Percentiles rank a stretch among this genome's conserved stretches.
phyloP scores from a whole-genome alignment of 2,888 invertebrate genomes.

The Hyposoter dolosus region DNA sequence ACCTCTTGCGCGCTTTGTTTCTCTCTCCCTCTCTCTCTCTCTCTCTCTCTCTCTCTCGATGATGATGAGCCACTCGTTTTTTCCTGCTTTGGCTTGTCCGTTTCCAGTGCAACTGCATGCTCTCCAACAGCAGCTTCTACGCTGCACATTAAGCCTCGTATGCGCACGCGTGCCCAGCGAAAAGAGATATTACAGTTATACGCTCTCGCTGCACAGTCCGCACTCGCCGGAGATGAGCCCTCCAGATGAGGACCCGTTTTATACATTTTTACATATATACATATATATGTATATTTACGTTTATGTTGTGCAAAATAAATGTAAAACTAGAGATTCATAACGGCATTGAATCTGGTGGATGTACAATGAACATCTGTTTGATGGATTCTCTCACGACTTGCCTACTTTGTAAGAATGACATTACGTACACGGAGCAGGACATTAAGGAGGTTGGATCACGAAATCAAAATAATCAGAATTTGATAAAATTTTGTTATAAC shows the following conservation, averaged over 20 bases:
- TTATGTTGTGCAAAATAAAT: not conserved
- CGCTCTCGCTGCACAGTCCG: slow-evolving; percentile 68
- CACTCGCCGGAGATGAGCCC: slow-evolving; percentile 69
- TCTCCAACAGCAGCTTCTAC: slow-evolving; percentile 33
- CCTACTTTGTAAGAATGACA: slow-evolving; percentile 37
- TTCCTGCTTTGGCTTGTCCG: slow-evolving; percentile 19
- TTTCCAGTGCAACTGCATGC: slow-evolving; percentile 50
- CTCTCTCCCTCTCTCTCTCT: slow-evolving; percentile 45
- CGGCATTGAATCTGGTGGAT: slow-evolving; percentile 76
- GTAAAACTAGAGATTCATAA: slow-evolving; percentile 81
- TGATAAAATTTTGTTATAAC: too few relatives aligned
- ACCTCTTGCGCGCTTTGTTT: slow-evolving; percentile 31
- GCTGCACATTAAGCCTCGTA: slow-evolving; percentile 64
- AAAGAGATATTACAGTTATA: slow-evolving; percentile 80
- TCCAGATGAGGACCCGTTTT: slow-evolving; percentile 78
- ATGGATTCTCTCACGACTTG: slow-evolving; percentile 45
- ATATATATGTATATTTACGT: slow-evolving; percentile 3
- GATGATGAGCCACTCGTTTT: slow-evolving; percentile 24
- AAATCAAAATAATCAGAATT: too few relatives aligned
- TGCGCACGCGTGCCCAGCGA: slow-evolving; percentile 69
- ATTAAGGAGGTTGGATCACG: too few relatives aligned
- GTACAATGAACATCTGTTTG: slow-evolving; percentile 72
- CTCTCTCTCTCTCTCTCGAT: slow-evolving; percentile 27
- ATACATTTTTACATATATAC: slow-evolving; percentile 53
- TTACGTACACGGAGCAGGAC: not conserved